Conservation (phyloP, 1,140 invertebrate species). For the Dysdera silvatica region DNA sequence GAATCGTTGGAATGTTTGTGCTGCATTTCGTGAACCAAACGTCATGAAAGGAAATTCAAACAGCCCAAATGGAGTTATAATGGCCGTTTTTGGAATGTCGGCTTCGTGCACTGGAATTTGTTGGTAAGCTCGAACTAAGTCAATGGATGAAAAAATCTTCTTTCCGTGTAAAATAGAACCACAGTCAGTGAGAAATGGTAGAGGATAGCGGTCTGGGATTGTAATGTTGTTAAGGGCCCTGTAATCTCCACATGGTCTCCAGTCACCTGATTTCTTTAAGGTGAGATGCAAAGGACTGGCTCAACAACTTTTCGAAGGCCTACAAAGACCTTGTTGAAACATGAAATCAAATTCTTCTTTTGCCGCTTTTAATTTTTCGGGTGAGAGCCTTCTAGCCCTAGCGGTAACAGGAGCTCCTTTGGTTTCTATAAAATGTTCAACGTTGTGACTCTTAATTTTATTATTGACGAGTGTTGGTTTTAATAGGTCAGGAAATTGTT, state of each 20-base stretch:
- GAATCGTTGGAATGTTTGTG: conserved; percentile 24
- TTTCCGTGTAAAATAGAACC: neutral
- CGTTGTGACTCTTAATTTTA: conserved; percentile 6
- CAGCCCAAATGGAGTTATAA: conserved; percentile 26
- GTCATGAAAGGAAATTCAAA: conserved; percentile 30
- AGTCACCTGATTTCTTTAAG: conserved; percentile 24
- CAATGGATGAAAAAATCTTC: conserved; percentile 17
- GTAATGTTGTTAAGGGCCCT: conserved; percentile 13
- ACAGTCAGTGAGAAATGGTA: conserved; percentile 23
- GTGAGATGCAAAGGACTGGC: conserved; percentile 35
- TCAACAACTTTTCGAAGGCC: conserved; percentile 31
- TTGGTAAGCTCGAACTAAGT: conserved; percentile 24
- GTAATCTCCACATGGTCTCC: conserved; percentile 26
- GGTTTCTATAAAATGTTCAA: conserved; percentile 20
- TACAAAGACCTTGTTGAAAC: conserved; percentile 27
- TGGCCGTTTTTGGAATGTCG: conserved; percentile 22
- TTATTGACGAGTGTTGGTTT: conserved; percentile 3
- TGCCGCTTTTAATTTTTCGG: conserved; percentile 21
- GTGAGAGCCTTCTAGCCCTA: conserved; percentile 16
- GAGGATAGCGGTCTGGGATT: conserved; percentile 16
- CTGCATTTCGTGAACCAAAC: conserved; percentile 27
- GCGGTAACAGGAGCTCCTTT: conserved; percentile 11
- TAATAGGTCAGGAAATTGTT: neutral
- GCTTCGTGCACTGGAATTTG: conserved; percentile 20
- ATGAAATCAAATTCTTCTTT: conserved; percentile 25